Conservation (phyloP, 2,113 vertebrate species). For the Halichoeres trimaculatus region DNA sequence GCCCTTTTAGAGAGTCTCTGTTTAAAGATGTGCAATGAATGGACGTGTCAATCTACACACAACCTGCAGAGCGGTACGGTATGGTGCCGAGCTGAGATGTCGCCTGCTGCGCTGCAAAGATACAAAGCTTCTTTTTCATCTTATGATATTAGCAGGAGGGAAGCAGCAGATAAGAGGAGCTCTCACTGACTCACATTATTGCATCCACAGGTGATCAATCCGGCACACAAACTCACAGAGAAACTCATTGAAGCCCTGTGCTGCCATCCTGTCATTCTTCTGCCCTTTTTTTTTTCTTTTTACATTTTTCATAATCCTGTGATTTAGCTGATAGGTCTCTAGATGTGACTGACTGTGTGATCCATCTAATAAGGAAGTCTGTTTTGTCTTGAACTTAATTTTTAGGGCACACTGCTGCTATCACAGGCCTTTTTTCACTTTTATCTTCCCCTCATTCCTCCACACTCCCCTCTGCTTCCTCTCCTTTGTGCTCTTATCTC, state of each 20-base stretch:
- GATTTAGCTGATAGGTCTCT: no score
- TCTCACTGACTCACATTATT: slow-evolving; percentile 25
- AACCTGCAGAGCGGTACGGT: not conserved
- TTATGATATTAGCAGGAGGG: slow-evolving; percentile 1
- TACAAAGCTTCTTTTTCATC: slow-evolving; percentile 25
- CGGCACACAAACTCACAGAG: not conserved
- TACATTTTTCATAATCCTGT: slow-evolving; percentile 12
- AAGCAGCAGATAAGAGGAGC: slow-evolving; percentile 4
- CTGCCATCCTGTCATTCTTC: slow-evolving; percentile 18
- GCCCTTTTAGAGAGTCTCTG: not conserved
- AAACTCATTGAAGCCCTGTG: not conserved
- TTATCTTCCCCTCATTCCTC: not conserved
- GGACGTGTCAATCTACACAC: not conserved
- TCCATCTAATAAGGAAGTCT: not conserved
- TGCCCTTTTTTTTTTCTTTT: not conserved
- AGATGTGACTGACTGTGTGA: slow-evolving; percentile 8
- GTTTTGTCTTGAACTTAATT: not conserved
- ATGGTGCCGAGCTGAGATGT: not conserved
- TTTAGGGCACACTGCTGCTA: not conserved
- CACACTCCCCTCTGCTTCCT: slow-evolving; percentile 2
- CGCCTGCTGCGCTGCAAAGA: slow-evolving; percentile 6
- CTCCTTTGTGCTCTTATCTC: slow-evolving; percentile 18
- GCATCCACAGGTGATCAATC: slow-evolving; percentile 51
- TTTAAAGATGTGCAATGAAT: not conserved
- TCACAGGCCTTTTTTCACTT: not conserved